Evolutionary conservation across 2,113 vertebrate genomes (phyloP).

Genomic region (Ctenodactylus gundi): DNA sequence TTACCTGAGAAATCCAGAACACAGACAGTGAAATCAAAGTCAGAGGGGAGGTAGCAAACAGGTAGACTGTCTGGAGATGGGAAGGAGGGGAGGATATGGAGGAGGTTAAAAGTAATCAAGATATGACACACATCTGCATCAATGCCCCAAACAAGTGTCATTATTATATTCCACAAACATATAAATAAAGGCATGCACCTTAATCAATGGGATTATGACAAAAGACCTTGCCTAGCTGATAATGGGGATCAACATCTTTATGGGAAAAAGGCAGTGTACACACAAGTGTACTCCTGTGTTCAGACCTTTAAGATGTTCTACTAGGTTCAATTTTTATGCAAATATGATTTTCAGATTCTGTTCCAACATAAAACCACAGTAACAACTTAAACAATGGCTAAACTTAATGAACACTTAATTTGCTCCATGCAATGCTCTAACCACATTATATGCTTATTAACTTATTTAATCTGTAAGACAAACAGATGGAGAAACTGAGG

Average conservation of each 20-base stretch:
- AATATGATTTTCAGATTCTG: conserved; percentile 3
- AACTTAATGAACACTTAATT: neutral
- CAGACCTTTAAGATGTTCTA: neutral
- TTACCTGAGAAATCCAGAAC: too few relatives aligned
- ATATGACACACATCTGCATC: too few relatives aligned
- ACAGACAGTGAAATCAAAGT: too few relatives aligned
- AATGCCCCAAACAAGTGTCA: too few relatives aligned
- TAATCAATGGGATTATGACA: neutral
- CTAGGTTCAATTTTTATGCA: neutral
- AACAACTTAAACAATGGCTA: neutral
- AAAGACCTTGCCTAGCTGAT: neutral
- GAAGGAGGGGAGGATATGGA: too few relatives aligned
- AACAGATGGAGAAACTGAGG: neutral
- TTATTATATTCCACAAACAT: too few relatives aligned
- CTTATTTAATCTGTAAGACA: neutral
- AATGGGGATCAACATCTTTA: neutral
- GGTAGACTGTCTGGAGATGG: too few relatives aligned
- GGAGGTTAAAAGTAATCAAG: too few relatives aligned
- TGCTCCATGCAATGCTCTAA: neutral
- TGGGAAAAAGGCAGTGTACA: neutral
- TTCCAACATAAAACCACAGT: neutral
- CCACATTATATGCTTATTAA: neutral
- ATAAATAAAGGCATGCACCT: too few relatives aligned
- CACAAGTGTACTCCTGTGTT: neutral
- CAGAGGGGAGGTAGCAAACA: too few relatives aligned